These are phyloP conservation scores for Gymnarchus niloticus DNA, from an alignment of 2,113 vertebrate species.

Conservation along the genomic window DNA sequence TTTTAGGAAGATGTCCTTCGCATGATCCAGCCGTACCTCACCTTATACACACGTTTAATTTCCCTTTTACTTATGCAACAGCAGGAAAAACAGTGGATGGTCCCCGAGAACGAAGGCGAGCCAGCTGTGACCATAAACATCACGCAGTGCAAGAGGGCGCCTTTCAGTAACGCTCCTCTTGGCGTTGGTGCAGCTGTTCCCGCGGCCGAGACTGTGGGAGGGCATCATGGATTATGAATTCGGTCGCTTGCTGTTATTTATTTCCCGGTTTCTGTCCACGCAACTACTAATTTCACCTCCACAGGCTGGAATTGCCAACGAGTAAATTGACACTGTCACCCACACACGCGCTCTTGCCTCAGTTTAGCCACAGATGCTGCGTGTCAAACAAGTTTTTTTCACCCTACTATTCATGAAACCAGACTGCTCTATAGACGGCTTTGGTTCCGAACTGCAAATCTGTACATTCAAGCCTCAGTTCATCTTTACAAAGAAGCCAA, in stretches of 20 bases:
- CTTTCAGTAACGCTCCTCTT: too few species aligned
- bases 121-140: too few species aligned
- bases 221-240: neutral
- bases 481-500: constrained; percentile 5
- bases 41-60: neutral
- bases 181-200: too few species aligned
- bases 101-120: too few species aligned
- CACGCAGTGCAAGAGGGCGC: too few species aligned
- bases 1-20: too few species aligned
- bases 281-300: neutral
- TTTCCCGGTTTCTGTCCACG: neutral
- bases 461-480: constrained; percentile 19
- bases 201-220: neutral
- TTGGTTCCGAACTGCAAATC: too few species aligned
- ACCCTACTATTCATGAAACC: too few species aligned
- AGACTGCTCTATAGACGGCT: too few species aligned
- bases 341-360: neutral
- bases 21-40: too few species aligned
- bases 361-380: neutral
- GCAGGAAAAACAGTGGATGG: neutral
- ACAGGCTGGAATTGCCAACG: neutral
- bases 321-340: neutral
- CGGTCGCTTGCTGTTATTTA: too few species aligned
- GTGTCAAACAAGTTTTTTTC: constrained; percentile 19
- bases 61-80: neutral